Evolutionary conservation across 1,140 invertebrate genomes (phyloP).

Genomic region (Pogonognathellus flavescens): DNA sequence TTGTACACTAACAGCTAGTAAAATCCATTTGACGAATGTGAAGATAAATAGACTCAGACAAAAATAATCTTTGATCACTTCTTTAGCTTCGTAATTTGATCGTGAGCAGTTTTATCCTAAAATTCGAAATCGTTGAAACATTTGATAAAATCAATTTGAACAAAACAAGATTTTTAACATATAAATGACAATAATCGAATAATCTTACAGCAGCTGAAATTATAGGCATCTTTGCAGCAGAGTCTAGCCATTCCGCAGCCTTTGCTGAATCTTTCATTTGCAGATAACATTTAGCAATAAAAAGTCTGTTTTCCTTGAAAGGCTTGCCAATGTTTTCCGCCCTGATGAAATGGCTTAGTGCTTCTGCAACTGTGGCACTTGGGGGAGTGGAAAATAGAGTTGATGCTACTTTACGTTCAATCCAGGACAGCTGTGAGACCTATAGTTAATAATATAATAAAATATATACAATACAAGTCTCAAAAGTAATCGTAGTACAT

Average conservation of each 20-base stretch:
- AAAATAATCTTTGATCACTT: background rate
- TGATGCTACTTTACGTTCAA: conserved; percentile 80
- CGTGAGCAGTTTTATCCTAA: conserved; percentile 59
- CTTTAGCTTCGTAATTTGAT: conserved; percentile 41
- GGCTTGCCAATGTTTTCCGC: conserved; percentile 76
- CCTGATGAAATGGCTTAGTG: conserved; percentile 76
- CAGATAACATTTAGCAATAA: conserved; percentile 80
- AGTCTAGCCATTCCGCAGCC: conserved; percentile 75
- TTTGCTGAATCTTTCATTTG: conserved; percentile 72
- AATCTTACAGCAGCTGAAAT: conserved; percentile 71
- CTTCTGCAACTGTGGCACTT: conserved; percentile 77
- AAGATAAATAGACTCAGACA: background rate
- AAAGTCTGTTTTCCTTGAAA: conserved; percentile 81
- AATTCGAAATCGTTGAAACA: too few species aligned
- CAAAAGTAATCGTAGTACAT: conserved; percentile 42
- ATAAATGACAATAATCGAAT: too few species aligned
- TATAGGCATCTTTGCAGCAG: conserved; percentile 70
- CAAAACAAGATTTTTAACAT: too few species aligned
- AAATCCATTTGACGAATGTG: background rate
- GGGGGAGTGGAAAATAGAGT: conserved; percentile 80
- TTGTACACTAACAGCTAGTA: background rate
- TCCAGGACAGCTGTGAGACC: conserved; percentile 78
- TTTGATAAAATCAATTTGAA: conserved; percentile 10
- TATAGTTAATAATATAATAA: conserved; percentile 67
- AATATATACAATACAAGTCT: background rate